Evolutionary conservation across 2,113 vertebrate genomes (phyloP), one percentile per base, ranked within the genome.

Genomic region (Channa argus): DNA sequence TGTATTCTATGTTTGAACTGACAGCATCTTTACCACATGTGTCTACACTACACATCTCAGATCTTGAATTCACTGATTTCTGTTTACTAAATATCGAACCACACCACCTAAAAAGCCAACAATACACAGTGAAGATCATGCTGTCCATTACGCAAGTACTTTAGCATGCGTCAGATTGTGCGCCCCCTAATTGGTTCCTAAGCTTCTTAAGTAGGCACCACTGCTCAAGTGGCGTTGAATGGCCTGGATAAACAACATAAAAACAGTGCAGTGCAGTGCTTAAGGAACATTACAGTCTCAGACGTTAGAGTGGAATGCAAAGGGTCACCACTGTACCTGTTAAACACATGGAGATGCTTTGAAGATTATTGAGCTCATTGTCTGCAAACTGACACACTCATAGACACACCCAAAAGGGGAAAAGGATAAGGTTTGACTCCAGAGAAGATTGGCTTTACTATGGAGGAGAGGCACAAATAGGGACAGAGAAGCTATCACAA

Each of bases 161-260:
- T 74, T 69, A 83, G 74, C 72, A 15, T 86, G 83, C 70, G 60
- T 89, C 88, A 88, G 83, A 85, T 63, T 71, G 74, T 74, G 84
- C 83, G 77, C 75, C 71, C 86, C 55, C 77, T 91, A 91, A 93
- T 91, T 91, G 90, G 88, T 86, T 91, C 77, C 88, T 91, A 92
- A 93, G 90, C 90, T 84, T 91, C 90, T 93, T 92, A 92, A 89
- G 92, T 88, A 84, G 82, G 81, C 14, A 73, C 71, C 52, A 60
- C 77, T 65, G 61, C 64, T 89, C 71, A 77, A 87, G 74, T 74
- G 80, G 74, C 62, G 86, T 47, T 51, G 79, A 72, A 67, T 74
- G 74, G 74, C 83, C 87, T 82, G 78, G 85, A 85, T 91, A 90
- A 90, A 91, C 87, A 89, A 83, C 79, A 79, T 71, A 24, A 80